phyloP scores from a whole-genome alignment of 2,888 invertebrate species.

The Mechanitis messenoides region DNA sequence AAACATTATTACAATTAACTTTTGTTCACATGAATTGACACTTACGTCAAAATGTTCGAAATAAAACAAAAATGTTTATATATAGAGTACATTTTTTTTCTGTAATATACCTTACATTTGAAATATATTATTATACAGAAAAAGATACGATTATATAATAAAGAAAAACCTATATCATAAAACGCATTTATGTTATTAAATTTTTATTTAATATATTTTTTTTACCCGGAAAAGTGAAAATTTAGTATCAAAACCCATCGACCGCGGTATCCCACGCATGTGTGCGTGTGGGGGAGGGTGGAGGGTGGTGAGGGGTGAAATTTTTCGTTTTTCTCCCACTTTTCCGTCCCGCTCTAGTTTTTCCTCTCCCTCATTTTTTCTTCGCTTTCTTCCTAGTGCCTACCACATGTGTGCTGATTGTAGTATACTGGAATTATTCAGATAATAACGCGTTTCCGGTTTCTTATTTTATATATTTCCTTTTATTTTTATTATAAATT shows the following conservation, averaged over 20 bases:
- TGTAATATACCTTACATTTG: too few relatives aligned
- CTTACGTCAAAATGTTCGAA: too few relatives aligned
- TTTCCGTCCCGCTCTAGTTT: slow-evolving; percentile 77
- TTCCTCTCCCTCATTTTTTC: slow-evolving; percentile 77
- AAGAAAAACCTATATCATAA: too few relatives aligned
- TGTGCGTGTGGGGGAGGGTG: slow-evolving; percentile 61
- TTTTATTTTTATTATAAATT: too few relatives aligned
- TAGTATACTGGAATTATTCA: slow-evolving; percentile 42
- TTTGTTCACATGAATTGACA: too few relatives aligned
- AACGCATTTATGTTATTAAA: neutral
- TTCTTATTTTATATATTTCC: slow-evolving; percentile 24
- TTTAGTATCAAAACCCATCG: slow-evolving; percentile 48
- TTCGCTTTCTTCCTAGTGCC: slow-evolving; percentile 76
- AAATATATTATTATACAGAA: too few relatives aligned
- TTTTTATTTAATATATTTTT: too few relatives aligned
- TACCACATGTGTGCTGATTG: slow-evolving; percentile 73
- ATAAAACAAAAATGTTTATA: too few relatives aligned
- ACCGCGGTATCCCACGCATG: slow-evolving; percentile 45
- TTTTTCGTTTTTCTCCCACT: slow-evolving; percentile 77
- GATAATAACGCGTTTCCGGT: slow-evolving; percentile 58
- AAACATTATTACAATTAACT: too few relatives aligned
- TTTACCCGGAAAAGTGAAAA: slow-evolving; percentile 37
- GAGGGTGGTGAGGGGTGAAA: slow-evolving; percentile 58
- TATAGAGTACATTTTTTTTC: too few relatives aligned
- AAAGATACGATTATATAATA: too few relatives aligned